Conservation (phyloP, 2,888 invertebrate genomes). For the Lypha dubia region DNA sequence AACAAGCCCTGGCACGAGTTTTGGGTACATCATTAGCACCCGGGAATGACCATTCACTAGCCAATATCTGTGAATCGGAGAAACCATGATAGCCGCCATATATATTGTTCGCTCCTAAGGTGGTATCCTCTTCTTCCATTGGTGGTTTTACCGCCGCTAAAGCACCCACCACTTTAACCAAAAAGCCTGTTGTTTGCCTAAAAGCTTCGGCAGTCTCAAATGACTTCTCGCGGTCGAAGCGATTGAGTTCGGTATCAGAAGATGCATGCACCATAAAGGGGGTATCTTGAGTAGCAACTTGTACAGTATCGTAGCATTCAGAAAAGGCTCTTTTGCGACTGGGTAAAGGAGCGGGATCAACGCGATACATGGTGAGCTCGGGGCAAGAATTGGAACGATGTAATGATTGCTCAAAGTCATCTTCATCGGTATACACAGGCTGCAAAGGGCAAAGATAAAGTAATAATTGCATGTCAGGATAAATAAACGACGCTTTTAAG, state of each 20-base stretch:
- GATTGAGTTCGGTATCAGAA: conserved; percentile 91
- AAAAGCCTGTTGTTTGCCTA: conserved; percentile 89
- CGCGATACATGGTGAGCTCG: conserved; percentile 87
- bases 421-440: conserved; percentile 90
- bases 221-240: conserved; percentile 91
- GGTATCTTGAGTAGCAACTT: conserved; percentile 72
- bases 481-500: background rate
- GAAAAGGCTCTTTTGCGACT: conserved; percentile 87
- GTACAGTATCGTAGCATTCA: conserved; percentile 85
- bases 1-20: conserved; percentile 86
- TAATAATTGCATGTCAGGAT: background rate
- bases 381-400: conserved; percentile 88
- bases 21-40: conserved; percentile 81
- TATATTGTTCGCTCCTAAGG: conserved; percentile 75
- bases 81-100: conserved; percentile 87
- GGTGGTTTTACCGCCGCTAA: conserved; percentile 86
- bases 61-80: conserved; percentile 89
- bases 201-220: conserved; percentile 86
- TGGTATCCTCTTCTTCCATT: conserved; percentile 83
- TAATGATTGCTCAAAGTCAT: conserved; percentile 76
- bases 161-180: conserved; percentile 91
- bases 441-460: conserved; percentile 79
- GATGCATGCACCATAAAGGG: conserved; percentile 85
- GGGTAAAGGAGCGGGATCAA: conserved; percentile 83
- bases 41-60: conserved; percentile 87